These are phyloP conservation scores for Dendrocincla fuliginosa DNA, from an alignment of 2,797 vertebrate genomes.

Conservation along the genomic window DNA sequence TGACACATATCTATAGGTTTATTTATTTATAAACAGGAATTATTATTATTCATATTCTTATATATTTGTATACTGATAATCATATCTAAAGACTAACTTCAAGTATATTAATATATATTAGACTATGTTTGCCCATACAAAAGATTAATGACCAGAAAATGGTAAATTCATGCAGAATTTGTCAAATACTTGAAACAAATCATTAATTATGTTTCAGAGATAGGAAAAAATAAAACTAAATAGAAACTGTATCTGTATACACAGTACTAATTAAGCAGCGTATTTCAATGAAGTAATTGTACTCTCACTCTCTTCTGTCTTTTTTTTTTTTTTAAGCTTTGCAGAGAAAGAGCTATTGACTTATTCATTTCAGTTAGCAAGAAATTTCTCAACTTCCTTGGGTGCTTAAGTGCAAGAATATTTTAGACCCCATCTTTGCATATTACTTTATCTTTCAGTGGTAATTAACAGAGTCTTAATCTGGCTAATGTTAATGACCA, in stretches of 20 bases:
- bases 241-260: background rate
- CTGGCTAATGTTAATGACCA: conserved; percentile 85
- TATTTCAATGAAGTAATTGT: background rate
- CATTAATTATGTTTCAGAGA: background rate
- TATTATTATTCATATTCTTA: background rate
- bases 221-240: background rate
- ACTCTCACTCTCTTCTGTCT: background rate
- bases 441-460: conserved; percentile 84
- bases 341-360: conserved; percentile 4
- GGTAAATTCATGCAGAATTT: background rate
- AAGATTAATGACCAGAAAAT: background rate
- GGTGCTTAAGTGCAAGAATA: conserved; percentile 56
- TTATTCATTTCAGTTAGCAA: conserved; percentile 53
- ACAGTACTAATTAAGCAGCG: background rate
- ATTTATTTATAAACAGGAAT: background rate
- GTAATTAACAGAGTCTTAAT: conserved; percentile 86
- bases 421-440: conserved; percentile 74
- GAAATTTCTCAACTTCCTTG: conserved; percentile 53
- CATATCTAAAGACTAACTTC: background rate
- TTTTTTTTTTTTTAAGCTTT: background rate
- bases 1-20: background rate
- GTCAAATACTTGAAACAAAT: background rate
- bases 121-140: background rate
- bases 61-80: background rate
- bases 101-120: background rate